Evolutionary conservation across 2,113 vertebrate species (phyloP).

Genomic region (Tapirus terrestris): DNA sequence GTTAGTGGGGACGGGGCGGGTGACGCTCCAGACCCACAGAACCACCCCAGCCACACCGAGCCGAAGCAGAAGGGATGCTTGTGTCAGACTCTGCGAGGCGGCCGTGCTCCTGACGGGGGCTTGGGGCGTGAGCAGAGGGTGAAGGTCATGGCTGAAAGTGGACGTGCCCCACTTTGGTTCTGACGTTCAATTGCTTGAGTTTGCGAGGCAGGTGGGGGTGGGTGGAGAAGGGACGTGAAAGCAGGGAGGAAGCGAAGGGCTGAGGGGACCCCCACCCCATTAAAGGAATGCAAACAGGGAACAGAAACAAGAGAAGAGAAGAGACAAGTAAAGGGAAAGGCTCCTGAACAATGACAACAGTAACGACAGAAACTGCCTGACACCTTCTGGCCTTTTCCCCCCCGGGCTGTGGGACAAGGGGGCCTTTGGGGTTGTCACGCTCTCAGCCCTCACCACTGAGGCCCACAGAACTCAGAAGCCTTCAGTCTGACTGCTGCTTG

Average conservation of each 20-base stretch:
- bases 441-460: background rate
- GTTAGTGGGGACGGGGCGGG: fast-evolving
- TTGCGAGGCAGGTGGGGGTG: background rate
- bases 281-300: background rate
- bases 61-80: background rate
- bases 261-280: background rate
- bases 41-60: background rate
- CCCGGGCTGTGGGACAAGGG: background rate
- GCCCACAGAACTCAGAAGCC: background rate
- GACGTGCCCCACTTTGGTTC: background rate
- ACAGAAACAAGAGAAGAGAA: background rate
- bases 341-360: background rate
- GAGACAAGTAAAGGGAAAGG: background rate
- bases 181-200: background rate
- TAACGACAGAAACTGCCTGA: background rate
- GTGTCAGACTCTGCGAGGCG: background rate
- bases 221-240: background rate
- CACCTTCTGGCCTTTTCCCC: background rate
- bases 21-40: background rate
- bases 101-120: background rate
- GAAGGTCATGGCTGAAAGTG: background rate
- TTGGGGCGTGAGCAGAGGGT: background rate
- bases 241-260: background rate
- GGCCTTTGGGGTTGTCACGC: background rate
- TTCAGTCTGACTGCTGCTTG: background rate